phyloP scores from a whole-genome alignment of 2,113 vertebrate species.

The Lepus americanus region DNA sequence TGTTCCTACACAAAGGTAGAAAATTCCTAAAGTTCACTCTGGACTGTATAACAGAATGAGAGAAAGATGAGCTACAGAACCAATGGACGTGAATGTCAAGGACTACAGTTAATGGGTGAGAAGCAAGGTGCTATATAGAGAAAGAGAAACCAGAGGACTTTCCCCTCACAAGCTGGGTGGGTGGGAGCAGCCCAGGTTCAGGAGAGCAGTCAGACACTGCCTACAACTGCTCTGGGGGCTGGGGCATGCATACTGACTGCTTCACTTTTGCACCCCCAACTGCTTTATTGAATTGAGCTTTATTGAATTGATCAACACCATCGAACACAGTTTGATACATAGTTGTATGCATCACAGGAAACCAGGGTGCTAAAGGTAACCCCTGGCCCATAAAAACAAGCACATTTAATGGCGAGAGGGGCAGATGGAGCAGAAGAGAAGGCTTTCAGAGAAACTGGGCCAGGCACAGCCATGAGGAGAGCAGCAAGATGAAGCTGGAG shows the following conservation, averaged over 20 bases:
- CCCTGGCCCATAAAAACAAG: neutral
- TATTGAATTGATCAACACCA: neutral
- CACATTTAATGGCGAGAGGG: neutral
- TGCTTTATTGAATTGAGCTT: neutral
- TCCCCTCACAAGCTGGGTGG: neutral
- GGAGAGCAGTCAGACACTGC: neutral
- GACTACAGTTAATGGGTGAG: neutral
- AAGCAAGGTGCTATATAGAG: neutral
- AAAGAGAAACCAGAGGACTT: neutral
- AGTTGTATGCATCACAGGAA: neutral
- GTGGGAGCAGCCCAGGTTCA: neutral
- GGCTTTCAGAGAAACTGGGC: neutral
- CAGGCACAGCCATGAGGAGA: neutral
- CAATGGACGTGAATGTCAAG: neutral
- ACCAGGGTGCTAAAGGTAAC: neutral
- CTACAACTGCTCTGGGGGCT: neutral
- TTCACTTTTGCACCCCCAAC: neutral
- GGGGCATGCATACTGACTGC: neutral
- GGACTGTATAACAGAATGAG: slow-evolving; percentile 24
- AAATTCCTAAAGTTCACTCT: neutral
- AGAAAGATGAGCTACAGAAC: neutral
- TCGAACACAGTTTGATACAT: neutral
- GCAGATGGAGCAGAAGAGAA: neutral
- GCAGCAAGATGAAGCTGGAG: neutral
- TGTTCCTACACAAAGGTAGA: neutral